These are phyloP conservation scores for Callipepla californica DNA, from an alignment of 2,113 vertebrate species.

Conservation along the genomic window DNA sequence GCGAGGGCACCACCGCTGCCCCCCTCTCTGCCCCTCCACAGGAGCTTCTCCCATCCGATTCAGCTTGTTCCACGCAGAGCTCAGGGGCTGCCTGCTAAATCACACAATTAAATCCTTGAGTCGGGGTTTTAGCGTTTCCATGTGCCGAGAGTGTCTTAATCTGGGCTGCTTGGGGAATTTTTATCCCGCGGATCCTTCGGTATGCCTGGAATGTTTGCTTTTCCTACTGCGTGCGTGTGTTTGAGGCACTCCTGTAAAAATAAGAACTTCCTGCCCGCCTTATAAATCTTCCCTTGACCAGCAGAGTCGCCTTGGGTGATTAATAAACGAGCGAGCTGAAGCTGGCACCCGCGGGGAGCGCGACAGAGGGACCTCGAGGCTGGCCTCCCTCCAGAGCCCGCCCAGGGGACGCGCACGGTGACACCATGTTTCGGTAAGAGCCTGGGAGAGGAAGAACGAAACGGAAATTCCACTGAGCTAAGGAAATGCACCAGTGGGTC, in stretches of 20 bases:
- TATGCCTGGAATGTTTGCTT: constrained; percentile 76
- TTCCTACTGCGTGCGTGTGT: constrained; percentile 67
- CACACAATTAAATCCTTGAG: constrained; percentile 40
- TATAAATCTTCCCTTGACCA: constrained; percentile 65
- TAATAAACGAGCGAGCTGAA: neutral
- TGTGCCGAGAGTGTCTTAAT: constrained; percentile 67
- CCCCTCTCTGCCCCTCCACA: neutral
- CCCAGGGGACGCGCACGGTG: neutral
- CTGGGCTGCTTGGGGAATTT: constrained; percentile 62
- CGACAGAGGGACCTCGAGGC: neutral
- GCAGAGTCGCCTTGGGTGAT: constrained; percentile 31
- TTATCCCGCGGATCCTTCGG: constrained; percentile 59
- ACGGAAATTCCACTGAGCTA: constrained; percentile 65
- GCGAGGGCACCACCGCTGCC: rapidly evolving
- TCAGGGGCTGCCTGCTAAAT: neutral
- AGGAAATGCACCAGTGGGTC: constrained; percentile 55
- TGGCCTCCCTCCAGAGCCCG: neutral
- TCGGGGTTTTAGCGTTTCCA: constrained; percentile 57
- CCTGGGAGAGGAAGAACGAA: constrained; percentile 61
- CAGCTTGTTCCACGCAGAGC: neutral
- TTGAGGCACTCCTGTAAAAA: constrained; percentile 67
- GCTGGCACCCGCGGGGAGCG: neutral
- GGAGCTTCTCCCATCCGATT: neutral
- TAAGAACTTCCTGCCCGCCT: constrained; percentile 61
- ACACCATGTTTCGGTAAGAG: constrained; percentile 20